Percentiles rank a stretch among this genome's conserved stretches.
Evolutionary conservation across 2,113 vertebrate species (phyloP).

Genomic region (Ardeotis arabs): DNA sequence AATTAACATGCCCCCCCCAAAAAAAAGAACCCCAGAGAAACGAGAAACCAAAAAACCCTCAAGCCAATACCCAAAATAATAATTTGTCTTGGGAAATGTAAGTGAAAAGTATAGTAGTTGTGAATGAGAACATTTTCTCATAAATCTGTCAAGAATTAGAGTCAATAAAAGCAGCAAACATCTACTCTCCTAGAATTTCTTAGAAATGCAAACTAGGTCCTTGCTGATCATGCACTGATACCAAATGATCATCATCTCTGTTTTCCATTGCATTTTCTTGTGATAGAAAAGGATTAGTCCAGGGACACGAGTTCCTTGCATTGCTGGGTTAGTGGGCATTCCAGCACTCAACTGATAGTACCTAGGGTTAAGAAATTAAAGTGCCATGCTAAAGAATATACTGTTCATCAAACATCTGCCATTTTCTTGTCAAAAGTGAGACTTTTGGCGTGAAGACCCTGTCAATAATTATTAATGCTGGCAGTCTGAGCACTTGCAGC

Average conservation of each 20-base stretch:
- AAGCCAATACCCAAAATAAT: background rate
- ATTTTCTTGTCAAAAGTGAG: background rate
- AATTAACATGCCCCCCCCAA: background rate
- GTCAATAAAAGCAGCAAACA: background rate
- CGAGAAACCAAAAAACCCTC: background rate
- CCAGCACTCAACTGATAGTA: background rate
- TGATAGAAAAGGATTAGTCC: background rate
- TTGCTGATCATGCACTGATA: background rate
- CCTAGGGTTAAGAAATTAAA: background rate
- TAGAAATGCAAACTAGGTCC: background rate
- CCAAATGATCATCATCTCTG: background rate
- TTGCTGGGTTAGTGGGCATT: background rate
- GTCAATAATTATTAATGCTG: background rate
- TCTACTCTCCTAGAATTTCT: background rate
- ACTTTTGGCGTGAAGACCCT: background rate
- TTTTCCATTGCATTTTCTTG: background rate
- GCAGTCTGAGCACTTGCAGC: slow-evolving; percentile 56
- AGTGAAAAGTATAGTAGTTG: background rate
- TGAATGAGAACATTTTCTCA: background rate
- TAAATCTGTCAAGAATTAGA: background rate
- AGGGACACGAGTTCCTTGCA: background rate
- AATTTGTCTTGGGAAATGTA: background rate
- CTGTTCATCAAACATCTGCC: background rate
- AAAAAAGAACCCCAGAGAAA: background rate
- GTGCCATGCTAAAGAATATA: background rate